Evolutionary conservation across 2,113 vertebrate species (phyloP).

Genomic region (Aegotheles bennettii): DNA sequence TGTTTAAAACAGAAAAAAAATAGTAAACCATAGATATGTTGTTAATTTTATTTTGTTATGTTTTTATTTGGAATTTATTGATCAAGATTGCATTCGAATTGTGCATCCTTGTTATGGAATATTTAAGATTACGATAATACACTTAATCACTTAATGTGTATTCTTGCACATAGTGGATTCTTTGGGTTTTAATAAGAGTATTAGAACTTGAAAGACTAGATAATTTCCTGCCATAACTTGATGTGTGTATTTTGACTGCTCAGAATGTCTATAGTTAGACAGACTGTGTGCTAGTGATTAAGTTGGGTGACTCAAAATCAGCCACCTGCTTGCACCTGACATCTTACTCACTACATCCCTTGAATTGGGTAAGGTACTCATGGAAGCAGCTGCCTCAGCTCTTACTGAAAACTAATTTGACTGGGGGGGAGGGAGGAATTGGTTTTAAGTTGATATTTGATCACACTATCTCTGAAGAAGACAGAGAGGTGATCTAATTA

Average conservation of each 20-base stretch:
- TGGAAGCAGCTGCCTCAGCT: neutral
- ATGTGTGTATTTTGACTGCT: neutral
- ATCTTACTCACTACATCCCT: neutral
- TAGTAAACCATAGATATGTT: neutral
- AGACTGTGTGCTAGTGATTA: neutral
- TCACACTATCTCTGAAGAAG: neutral
- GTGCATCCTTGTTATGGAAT: neutral
- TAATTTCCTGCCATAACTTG: neutral
- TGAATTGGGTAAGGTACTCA: neutral
- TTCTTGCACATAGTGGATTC: neutral
- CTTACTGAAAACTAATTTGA: neutral
- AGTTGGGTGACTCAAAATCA: neutral
- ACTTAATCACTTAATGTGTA: neutral
- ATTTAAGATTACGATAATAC: neutral
- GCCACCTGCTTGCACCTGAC: neutral
- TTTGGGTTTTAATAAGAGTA: neutral
- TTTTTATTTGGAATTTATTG: neutral
- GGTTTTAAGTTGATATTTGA: neutral
- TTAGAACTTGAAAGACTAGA: neutral
- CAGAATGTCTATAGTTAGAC: neutral
- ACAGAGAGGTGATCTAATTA: neutral
- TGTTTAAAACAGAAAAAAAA: neutral
- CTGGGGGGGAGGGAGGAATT: neutral
- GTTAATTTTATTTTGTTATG: neutral
- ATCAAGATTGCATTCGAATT: neutral